Conservation (phyloP, 2,113 vertebrate genomes). For the Nyctereutes procyonoides region DNA sequence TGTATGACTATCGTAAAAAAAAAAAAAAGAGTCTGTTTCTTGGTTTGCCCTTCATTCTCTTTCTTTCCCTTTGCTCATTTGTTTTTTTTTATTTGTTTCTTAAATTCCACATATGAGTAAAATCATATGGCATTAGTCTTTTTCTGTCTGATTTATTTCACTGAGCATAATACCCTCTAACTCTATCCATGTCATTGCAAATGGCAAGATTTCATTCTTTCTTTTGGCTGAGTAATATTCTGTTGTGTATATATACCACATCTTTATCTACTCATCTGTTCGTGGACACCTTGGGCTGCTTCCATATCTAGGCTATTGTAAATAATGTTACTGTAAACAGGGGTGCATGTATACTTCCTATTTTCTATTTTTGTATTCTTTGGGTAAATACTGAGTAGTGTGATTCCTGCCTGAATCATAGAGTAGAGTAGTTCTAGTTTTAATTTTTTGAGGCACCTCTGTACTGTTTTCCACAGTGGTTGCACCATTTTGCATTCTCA, state of each 20-base stretch:
- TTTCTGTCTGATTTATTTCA: neutral
- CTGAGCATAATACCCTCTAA: neutral
- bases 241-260: neutral
- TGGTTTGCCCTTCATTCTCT: neutral
- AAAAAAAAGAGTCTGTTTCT: neutral
- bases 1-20: no score
- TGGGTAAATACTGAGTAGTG: neutral
- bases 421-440: neutral
- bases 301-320: neutral
- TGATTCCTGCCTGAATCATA: neutral
- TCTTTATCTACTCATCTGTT: neutral
- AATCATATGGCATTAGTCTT: neutral
- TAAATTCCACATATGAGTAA: neutral
- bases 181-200: neutral
- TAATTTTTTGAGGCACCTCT: neutral
- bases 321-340: neutral
- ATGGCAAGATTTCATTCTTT: neutral
- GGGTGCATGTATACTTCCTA: neutral
- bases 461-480: neutral
- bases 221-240: neutral
- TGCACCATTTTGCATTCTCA: neutral
- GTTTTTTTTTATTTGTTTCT: neutral
- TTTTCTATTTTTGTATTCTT: neutral
- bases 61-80: neutral
- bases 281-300: neutral